Percentiles rank a stretch among this genome's conserved stretches.
phyloP scores from a whole-genome alignment of 2,797 vertebrate species.

The Synaphobranchus kaupii region DNA sequence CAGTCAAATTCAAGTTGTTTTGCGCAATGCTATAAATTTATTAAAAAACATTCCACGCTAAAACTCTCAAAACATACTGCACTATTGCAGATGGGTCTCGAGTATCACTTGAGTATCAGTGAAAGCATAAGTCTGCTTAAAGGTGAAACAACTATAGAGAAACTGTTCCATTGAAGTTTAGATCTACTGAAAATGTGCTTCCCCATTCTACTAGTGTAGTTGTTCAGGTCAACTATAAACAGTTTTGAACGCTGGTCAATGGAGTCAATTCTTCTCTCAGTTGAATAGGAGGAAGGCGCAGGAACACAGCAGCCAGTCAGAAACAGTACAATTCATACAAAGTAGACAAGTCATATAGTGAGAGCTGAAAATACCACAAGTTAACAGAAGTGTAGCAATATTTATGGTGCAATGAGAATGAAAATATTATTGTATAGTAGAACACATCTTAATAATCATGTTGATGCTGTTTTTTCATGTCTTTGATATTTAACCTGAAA shows the following conservation, averaged over 20 bases:
- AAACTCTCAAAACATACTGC: neutral
- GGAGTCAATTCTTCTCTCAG: neutral
- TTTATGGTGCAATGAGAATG: neutral
- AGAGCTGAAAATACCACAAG: neutral
- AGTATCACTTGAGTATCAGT: neutral
- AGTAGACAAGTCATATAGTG: neutral
- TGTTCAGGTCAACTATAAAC: neutral
- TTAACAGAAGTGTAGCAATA: neutral
- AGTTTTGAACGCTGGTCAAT: neutral
- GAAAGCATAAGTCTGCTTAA: neutral
- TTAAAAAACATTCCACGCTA: neutral
- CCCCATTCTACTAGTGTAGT: neutral
- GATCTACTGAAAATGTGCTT: neutral
- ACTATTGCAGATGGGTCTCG: neutral
- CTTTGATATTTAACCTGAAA: neutral
- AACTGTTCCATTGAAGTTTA: constrained; percentile 11
- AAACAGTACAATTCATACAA: neutral
- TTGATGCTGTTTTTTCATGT: neutral
- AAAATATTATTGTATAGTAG: neutral
- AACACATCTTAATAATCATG: neutral
- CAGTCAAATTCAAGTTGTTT: neutral
- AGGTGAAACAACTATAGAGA: neutral
- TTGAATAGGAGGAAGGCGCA: constrained; percentile 12
- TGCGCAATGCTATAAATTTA: neutral
- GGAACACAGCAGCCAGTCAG: neutral